Evolutionary conservation across 1,140 invertebrate genomes (phyloP).

Genomic region (Papilio polyxenes): DNA sequence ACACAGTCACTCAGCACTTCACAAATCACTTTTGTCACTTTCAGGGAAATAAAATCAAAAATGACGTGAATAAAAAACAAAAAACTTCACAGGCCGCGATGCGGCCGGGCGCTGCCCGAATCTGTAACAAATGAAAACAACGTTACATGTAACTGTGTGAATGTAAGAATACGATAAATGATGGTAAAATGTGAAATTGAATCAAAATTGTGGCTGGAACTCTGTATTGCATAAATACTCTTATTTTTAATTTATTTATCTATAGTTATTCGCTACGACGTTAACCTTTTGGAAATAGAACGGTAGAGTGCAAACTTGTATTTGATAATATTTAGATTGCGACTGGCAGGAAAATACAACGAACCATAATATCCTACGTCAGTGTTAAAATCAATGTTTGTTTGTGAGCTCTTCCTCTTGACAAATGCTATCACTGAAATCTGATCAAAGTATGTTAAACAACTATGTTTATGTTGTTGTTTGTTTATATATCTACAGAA

Average conservation of each 20-base stretch:
- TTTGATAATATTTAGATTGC: constrained; percentile 25
- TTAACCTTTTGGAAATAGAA: background rate
- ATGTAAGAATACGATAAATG: background rate
- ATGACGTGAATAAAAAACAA: constrained; percentile 51
- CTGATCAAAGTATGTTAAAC: constrained; percentile 17
- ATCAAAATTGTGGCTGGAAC: background rate
- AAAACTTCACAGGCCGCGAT: constrained; percentile 62
- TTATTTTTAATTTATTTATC: background rate
- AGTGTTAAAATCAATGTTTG: constrained; percentile 30
- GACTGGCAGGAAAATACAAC: constrained; percentile 8
- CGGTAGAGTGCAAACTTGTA: background rate
- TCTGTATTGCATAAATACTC: background rate
- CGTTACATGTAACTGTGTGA: background rate
- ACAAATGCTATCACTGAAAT: constrained; percentile 14
- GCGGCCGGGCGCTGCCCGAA: constrained; percentile 73
- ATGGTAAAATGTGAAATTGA: background rate
- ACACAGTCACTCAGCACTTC: constrained; percentile 69
- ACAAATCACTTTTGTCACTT: constrained; percentile 66
- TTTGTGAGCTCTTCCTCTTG: constrained; percentile 25
- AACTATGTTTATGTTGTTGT: background rate
- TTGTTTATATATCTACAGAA: background rate
- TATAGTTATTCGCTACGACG: background rate
- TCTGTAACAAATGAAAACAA: constrained; percentile 66
- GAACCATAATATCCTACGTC: constrained; percentile 29
- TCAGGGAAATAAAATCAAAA: constrained; percentile 52